These are phyloP conservation scores for Catocala fraxini DNA, from an alignment of 2,888 invertebrate genomes.

Conservation along the genomic window DNA sequence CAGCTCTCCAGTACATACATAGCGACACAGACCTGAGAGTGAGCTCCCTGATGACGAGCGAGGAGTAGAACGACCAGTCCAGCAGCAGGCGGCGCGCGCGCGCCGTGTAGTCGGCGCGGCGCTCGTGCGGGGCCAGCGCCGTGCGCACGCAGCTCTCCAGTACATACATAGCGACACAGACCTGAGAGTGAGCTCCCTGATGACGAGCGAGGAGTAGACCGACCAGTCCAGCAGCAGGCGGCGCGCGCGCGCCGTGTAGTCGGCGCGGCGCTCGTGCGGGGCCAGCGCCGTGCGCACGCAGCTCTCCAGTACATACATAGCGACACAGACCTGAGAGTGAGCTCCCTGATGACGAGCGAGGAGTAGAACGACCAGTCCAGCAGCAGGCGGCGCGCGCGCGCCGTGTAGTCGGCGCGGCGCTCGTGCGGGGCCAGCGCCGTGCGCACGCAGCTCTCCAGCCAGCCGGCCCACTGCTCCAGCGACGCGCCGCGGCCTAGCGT, in stretches of 20 bases:
- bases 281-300: conserved; percentile 97
- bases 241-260: conserved; percentile 92
- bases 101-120: conserved; percentile 93
- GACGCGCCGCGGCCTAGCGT: conserved; percentile 97
- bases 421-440: conserved; percentile 96
- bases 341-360: conserved; percentile 98
- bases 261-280: conserved; percentile 94
- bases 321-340: conserved; percentile 90
- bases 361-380: conserved; percentile 99
- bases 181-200: conserved; percentile 96
- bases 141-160: conserved; percentile 97
- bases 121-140: conserved; percentile 96
- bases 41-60: conserved; percentile 98
- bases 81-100: conserved; percentile 95
- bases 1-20: conserved; percentile 97
- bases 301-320: conserved; percentile 89
- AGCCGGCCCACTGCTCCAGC: conserved; percentile 98
- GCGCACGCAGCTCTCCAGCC: conserved; percentile 98
- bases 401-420: conserved; percentile 93
- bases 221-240: conserved; percentile 99
- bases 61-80: conserved; percentile 99
- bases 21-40: conserved; percentile 88
- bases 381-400: conserved; percentile 94
- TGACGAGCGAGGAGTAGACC: conserved; percentile 99
- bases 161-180: conserved; percentile 36